Percentiles rank a stretch among this genome's conserved stretches.
These are phyloP conservation scores for Cheracebus regulus DNA, from an alignment of 2,797 vertebrate species.

Conservation along the genomic window DNA sequence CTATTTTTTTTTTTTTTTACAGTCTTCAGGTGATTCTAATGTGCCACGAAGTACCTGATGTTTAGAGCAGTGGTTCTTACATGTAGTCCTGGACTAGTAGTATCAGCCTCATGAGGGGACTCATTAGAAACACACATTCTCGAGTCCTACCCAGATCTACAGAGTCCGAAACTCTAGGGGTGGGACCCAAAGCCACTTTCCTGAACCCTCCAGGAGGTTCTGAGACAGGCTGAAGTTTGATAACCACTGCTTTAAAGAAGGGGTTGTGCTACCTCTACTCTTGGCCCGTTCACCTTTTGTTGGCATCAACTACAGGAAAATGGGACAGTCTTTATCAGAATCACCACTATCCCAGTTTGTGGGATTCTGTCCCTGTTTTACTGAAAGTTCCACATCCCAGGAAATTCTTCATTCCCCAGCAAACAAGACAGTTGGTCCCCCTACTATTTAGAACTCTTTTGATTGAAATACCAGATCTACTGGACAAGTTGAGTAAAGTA, in stretches of 20 bases:
- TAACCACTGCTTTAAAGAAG: neutral
- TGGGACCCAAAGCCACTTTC: neutral
- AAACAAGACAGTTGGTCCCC: neutral
- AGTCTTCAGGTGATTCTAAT: neutral
- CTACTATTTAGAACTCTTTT: neutral
- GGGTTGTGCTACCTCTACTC: neutral
- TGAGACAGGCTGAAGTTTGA: neutral
- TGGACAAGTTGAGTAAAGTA: neutral
- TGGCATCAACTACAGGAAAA: neutral
- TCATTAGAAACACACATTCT: neutral
- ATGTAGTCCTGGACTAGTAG: neutral
- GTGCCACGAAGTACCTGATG: neutral
- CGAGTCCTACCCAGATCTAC: fast-evolving
- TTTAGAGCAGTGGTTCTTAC: neutral
- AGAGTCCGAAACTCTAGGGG: neutral
- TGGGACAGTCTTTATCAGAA: neutral
- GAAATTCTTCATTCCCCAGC: neutral
- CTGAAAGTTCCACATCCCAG: neutral
- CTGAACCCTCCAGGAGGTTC: neutral
- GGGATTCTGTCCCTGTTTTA: neutral
- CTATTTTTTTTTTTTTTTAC: neutral
- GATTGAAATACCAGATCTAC: neutral
- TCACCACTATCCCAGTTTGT: neutral
- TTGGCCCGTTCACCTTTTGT: neutral
- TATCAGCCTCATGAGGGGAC: neutral